Evolutionary conservation across 2,797 vertebrate genomes (phyloP).

Genomic region (Aselliscus stoliczkanus): DNA sequence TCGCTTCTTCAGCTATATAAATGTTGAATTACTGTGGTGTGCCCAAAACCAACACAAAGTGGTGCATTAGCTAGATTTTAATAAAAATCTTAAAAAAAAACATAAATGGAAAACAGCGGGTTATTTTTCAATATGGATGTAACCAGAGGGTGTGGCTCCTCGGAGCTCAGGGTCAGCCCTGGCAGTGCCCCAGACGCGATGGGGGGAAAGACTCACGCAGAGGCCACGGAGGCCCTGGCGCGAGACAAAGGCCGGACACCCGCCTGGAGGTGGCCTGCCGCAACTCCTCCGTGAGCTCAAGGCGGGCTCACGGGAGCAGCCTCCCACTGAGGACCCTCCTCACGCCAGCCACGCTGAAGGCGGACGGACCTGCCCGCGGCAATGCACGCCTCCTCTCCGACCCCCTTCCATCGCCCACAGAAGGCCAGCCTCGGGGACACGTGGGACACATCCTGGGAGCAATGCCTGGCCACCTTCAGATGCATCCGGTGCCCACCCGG

Average conservation of each 20-base stretch:
- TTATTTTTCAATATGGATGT: rapidly evolving
- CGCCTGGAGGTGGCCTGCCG: rapidly evolving
- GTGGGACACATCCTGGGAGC: rapidly evolving
- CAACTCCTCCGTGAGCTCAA: rapidly evolving
- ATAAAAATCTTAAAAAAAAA: no score
- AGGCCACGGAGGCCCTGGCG: rapidly evolving
- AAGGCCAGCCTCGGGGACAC: rapidly evolving
- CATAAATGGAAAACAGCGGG: no score
- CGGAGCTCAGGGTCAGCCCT: rapidly evolving
- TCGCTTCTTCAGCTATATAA: no score
- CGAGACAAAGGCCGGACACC: no score
- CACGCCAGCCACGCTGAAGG: rapidly evolving
- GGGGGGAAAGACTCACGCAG: no score
- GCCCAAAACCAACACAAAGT: no score
- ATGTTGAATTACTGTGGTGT: no score
- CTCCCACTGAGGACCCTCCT: background rate
- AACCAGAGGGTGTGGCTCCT: rapidly evolving
- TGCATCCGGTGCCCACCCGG: no score
- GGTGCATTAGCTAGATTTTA: no score
- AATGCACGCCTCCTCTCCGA: rapidly evolving
- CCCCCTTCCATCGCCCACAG: background rate
- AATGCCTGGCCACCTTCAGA: no score
- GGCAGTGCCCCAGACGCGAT: rapidly evolving
- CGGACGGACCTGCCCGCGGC: no score
- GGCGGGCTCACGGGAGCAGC: no score